Percentiles rank a stretch among this genome's conserved stretches.
Evolutionary conservation across 1,140 invertebrate species (phyloP).

Genomic region (Bactericera cockerelli): DNA sequence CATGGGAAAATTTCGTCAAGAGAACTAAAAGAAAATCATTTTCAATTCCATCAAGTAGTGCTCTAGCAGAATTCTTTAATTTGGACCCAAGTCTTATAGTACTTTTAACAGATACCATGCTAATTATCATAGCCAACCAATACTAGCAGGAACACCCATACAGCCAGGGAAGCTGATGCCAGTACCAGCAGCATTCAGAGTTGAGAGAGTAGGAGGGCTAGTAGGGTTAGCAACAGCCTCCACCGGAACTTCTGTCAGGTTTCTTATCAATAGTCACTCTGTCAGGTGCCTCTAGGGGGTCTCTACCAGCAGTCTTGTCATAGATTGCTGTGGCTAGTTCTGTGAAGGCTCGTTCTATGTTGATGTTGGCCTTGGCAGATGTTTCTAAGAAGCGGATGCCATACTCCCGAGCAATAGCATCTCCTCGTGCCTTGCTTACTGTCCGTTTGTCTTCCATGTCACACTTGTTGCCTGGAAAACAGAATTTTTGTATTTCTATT

Average conservation of each 20-base stretch:
- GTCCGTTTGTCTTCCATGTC: slow-evolving; percentile 96
- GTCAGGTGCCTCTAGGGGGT: slow-evolving; percentile 47
- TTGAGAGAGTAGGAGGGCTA: too few relatives aligned
- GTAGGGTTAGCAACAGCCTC: slow-evolving; percentile 21
- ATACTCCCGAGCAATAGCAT: slow-evolving; percentile 94
- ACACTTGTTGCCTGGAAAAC: slow-evolving; percentile 82
- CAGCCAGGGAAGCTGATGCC: too few relatives aligned
- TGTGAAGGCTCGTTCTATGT: slow-evolving; percentile 94
- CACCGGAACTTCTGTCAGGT: slow-evolving; percentile 18
- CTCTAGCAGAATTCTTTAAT: too few relatives aligned
- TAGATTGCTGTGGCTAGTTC: slow-evolving; percentile 93
- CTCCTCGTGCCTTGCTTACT: slow-evolving; percentile 75
- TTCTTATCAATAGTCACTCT: slow-evolving; percentile 34
- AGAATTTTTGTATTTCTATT: too few relatives aligned
- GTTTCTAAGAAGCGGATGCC: slow-evolving; percentile 97
- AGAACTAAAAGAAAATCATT: too few relatives aligned
- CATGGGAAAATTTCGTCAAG: too few relatives aligned
- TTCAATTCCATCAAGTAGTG: too few relatives aligned
- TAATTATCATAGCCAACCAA: too few relatives aligned
- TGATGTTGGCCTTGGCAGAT: slow-evolving; percentile 94
- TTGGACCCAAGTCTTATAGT: too few relatives aligned
- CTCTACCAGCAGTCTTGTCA: slow-evolving; percentile 59
- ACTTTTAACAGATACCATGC: too few relatives aligned
- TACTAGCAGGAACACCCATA: too few relatives aligned
- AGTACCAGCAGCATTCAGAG: too few relatives aligned